Base-by-base conservation (phyloP, 2,113 vertebrate genomes). In the Malurus cyaneus region DNA sequence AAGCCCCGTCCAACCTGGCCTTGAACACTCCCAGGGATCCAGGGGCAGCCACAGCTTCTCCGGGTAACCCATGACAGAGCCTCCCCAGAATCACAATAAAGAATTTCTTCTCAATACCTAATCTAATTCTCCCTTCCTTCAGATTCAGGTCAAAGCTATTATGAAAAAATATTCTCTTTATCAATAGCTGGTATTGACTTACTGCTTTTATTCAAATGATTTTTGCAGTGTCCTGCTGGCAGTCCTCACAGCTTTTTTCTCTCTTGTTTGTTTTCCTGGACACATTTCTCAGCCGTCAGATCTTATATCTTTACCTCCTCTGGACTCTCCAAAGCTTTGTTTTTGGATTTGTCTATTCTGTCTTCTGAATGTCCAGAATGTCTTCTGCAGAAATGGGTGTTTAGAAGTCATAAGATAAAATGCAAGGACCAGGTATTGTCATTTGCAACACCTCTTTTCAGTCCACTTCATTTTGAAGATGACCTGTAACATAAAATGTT, bases 1-100 rank as follows among this genome's bases (percentile, higher is more conserved):
- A 26, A 52, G 34, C 5, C 2, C 36, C 2, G 6, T 29, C 12
- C 28, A 73, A 2, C 8, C 7, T 8, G 18, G 5, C 2, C 3
- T 52, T n/a, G 36, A 7, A 11, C 15, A n/a, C 2, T n/a, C 39
- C 11, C 26, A 88, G 26, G 28, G 15, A 28, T 59, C 39, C 39
- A 39, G 18, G 15, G 2, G 2, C 28, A 66, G 9, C 12, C 36
- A 50, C 26, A 72, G 8, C 5, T 17, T 52, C 52, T 46, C 60
- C 39, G 28, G 32, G 18, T 8, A 66, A 1, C 3, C 12, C 52
- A 9, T 44, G 1, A 18, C 32, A 28, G 26, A 2, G 12, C 8
- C 17, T 57, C 42, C 10, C 7, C 10, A 19, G 6, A 3, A 1
- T 39, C 36, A 59, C 3, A 24, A 10, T 3, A 18, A 52, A 44